A percentile compares a stretch with the other conserved stretches of the same genome.
These are phyloP conservation scores for Limulus polyphemus DNA, from an alignment of 2,888 invertebrate genomes.

Conservation along the genomic window DNA sequence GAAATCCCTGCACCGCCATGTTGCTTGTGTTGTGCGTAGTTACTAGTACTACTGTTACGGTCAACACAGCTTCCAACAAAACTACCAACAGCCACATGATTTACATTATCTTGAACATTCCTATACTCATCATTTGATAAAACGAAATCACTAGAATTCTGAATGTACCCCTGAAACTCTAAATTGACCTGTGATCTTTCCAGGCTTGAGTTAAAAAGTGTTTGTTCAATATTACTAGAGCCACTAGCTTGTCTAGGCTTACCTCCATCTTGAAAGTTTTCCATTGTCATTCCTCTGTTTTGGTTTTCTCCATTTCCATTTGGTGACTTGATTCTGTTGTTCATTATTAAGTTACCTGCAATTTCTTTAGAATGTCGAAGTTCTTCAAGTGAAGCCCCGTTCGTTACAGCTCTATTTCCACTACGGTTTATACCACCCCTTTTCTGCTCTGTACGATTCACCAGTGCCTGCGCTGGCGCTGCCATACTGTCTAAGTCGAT, in stretches of 20 bases:
- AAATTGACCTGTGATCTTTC: conserved; percentile 14
- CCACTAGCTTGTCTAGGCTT: conserved; percentile 3
- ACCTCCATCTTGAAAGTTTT: conserved; percentile 23
- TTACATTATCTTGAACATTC: background rate
- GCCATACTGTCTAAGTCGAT: conserved; percentile 16
- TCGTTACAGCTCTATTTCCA: conserved; percentile 8
- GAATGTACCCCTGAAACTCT: conserved; percentile 17
- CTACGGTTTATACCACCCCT: conserved; percentile 8
- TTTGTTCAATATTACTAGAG: conserved; percentile 8
- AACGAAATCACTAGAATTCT: conserved; percentile 8
- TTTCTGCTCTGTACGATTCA: conserved; percentile 17
- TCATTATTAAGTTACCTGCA: conserved; percentile 12
- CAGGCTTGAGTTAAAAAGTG: conserved; percentile 9
- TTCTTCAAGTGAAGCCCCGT: conserved; percentile 18
- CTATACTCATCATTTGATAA: conserved; percentile 6
- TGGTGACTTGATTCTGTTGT: conserved; percentile 11
- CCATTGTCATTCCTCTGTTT: conserved; percentile 20
- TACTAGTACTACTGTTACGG: conserved; percentile 8
- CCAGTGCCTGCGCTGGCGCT: conserved; percentile 19
- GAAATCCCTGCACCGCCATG: conserved; percentile 13
- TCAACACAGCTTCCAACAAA: conserved; percentile 7
- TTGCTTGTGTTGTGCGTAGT: conserved; percentile 8
- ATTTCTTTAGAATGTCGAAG: conserved; percentile 17
- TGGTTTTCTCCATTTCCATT: conserved; percentile 7
- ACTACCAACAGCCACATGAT: conserved; percentile 11